A percentile compares a stretch with the other conserved stretches of the same genome.
Conservation (phyloP, 1,140 invertebrate genomes). For the Tyrophagus putrescentiae region DNA sequence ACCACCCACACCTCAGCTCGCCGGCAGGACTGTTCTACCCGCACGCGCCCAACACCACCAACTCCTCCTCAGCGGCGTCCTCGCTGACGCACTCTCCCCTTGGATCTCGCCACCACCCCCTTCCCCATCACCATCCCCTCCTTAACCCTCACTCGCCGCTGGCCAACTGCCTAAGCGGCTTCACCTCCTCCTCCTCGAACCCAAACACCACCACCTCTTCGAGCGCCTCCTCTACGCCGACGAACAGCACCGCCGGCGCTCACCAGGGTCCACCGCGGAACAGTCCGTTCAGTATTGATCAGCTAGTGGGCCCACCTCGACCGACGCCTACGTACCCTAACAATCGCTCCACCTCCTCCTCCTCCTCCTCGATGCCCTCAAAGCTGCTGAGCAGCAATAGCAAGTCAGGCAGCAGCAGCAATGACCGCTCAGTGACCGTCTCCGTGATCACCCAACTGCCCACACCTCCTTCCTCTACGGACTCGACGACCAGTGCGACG, state of each 20-base stretch:
- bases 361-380: neutral
- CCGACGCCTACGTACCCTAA: too few species aligned
- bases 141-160: too few species aligned
- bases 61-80: too few species aligned
- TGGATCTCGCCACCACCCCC: neutral
- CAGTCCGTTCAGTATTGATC: constrained; percentile 27
- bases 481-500: constrained; percentile 18
- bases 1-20: too few species aligned
- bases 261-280: constrained; percentile 2
- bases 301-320: constrained; percentile 25
- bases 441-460: constrained; percentile 16
- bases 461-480: constrained; percentile 23
- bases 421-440: neutral
- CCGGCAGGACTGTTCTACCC: too few species aligned
- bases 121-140: neutral
- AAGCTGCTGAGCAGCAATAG: neutral
- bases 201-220: neutral
- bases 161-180: neutral
- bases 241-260: neutral
- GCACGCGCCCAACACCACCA: constrained; percentile 2
- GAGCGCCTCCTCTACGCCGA: neutral
- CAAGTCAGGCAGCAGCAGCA: neutral
- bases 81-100: too few species aligned
- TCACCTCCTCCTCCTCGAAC: neutral
- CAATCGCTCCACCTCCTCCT: neutral